Evolutionary conservation across 2,888 invertebrate species (phyloP), one percentile per base, ranked within the genome.

Genomic region (Tanypteryx hageni): DNA sequence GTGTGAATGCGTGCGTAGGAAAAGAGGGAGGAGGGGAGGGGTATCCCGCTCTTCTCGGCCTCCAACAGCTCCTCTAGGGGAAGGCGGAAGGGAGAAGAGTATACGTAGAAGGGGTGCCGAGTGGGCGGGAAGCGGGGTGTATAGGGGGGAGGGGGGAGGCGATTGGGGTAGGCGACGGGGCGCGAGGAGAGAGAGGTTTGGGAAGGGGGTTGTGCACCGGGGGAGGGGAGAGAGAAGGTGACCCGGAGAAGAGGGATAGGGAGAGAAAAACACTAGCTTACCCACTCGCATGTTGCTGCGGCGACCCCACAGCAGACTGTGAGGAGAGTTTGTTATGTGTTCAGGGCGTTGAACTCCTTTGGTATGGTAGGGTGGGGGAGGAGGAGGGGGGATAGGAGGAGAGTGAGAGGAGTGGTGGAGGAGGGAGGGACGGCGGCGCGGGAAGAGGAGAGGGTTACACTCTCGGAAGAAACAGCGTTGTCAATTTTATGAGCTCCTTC

Each of bases 271-370:
- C 83, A 18, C 27, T 31, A 13, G n/a, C 61, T 44, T 68, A 61
- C 64, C 68, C 31, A 8, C 89, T 64, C 64, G 64, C 61, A 31
- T 89, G 89, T 64, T 89, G 44, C 64, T 44, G 16, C 61, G 31
- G 64, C 89, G 44, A 64, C 89, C 89, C 86, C 86, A 22, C 58
- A 44, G 68, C 64, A 59, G 89, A 89, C 89, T 89, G 89, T 56
- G 89, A 89, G 89, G 61, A 44, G 89, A 89, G 89, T 89, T 89
- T 89, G 89, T 89, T 89, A 89, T 89, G 89, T 89, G 89, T 89
- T 64, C 61, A 89, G 89, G 89, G 27, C 89, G 64, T 89, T 89
- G 89, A 89, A 89, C 89, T 86, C 31, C 61, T 86, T 89, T n/a
- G 89, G 89, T 64, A 89, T 64, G 44, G 61, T 64, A 61, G 86